Evolutionary conservation across 2,888 invertebrate species (phyloP), one percentile per base, ranked within the genome.

Genomic region (Dicycla oo): DNA sequence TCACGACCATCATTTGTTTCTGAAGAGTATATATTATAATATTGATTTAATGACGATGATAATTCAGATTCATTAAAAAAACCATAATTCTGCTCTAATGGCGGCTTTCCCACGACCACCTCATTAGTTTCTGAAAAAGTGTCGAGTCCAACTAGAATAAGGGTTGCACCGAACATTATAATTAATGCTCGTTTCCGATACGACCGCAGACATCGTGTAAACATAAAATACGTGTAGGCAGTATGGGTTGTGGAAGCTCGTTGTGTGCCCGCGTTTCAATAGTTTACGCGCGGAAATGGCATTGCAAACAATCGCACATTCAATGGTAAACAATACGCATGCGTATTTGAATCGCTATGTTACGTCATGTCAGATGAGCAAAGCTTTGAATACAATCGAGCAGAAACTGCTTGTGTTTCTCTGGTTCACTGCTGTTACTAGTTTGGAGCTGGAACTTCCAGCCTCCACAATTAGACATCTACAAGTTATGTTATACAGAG

Each of bases 281-380:
- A 67, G 66, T 61, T 77, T 67, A 57, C 78, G 53, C 54, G 68
- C 63, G 66, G 78, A 69, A 62, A 69, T 53, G 60, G 51, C 63
- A 67, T 51, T 51, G 69, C 66, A 78, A 80, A 81, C 82, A 61
- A 67, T 30, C 63, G 45, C 63, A 61, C 58, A 67, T 74, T 56
- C 63, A 43, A 54, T 78, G 34, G 75, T 61, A 77, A 76, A 72
- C 81, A 81, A 81, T 56, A 40, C 66, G 45, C 66, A 57, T 64
- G 45, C 56, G 43, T 64, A 51, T 43, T 66, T 79, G 63, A 53
- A 77, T 79, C 6, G 51, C 51, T 75, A 38, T 38, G 64, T 54
- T 13, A 11, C 40, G 15, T 69, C 45, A 68, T 74, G 13, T 68
- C 49, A 58, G 47, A 74, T 61, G 63, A 68, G 43, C 40, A 20